Evolutionary conservation across 2,888 invertebrate species (phyloP).

Genomic region (Augochlorella aurata): DNA sequence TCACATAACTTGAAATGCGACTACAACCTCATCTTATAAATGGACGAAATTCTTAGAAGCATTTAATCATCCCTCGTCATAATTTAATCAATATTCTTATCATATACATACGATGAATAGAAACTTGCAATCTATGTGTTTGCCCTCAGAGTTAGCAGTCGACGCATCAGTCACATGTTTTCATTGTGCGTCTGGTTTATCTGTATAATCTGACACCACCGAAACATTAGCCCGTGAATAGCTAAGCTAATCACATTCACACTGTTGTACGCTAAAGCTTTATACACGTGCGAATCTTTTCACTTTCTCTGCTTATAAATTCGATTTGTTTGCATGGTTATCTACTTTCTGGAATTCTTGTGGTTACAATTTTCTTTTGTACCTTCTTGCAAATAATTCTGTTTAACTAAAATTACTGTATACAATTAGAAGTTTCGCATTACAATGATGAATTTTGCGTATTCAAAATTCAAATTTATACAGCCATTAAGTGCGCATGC

Average conservation of each 20-base stretch:
- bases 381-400: not conserved
- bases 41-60: not conserved
- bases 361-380: not conserved
- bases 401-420: not conserved
- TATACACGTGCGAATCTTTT: not conserved
- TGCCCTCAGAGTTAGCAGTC: not conserved
- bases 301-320: not conserved
- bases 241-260: not conserved
- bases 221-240: not conserved
- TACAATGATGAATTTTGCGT: not conserved
- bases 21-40: not conserved
- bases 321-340: not conserved
- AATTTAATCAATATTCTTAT: not conserved
- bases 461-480: not conserved
- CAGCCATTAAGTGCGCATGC: conserved; percentile 30
- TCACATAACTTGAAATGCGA: conserved; percentile 40
- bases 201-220: not conserved
- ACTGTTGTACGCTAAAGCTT: not conserved
- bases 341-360: not conserved
- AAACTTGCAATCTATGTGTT: not conserved
- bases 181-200: not conserved
- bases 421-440: not conserved
- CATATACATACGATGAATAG: not conserved
- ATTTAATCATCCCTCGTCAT: not conserved
- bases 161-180: not conserved